A percentile compares a stretch with the other conserved stretches of the same genome.
Conservation (phyloP, 2,797 vertebrate genomes). For the Characodon lateralis region DNA sequence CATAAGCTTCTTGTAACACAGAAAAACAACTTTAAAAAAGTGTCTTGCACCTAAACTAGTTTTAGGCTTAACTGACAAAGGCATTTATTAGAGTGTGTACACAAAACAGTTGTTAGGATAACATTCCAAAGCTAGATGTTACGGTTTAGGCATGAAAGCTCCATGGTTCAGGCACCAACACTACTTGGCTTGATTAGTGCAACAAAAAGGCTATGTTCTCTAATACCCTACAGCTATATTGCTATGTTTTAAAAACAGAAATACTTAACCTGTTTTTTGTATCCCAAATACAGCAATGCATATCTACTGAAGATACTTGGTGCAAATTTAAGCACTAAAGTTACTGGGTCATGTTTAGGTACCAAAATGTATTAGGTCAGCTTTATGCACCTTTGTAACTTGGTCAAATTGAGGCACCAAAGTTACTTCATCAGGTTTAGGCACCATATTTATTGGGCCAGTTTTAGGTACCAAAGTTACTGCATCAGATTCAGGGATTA, state of each 20-base stretch:
- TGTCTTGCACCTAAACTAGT: background rate
- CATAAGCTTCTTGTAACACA: background rate
- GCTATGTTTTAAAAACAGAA: background rate
- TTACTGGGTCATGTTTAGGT: background rate
- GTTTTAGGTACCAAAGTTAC: background rate
- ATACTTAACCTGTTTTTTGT: background rate
- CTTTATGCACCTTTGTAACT: too few species aligned
- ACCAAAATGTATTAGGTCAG: background rate
- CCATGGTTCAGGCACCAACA: background rate
- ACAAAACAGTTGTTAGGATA: background rate
- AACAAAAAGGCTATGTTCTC: background rate
- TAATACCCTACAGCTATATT: background rate
- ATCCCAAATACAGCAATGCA: background rate
- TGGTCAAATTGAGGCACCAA: background rate
- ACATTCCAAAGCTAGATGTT: background rate
- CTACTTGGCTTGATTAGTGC: background rate
- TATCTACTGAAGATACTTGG: background rate
- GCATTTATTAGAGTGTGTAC: background rate
- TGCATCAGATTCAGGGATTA: too few species aligned
- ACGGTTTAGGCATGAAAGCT: background rate
- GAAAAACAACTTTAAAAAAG: background rate
- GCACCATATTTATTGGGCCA: background rate
- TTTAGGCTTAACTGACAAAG: background rate
- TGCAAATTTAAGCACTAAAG: background rate
- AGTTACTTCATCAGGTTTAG: background rate